phyloP scores from a whole-genome alignment of 1,140 invertebrate genomes.

The Eupeodes corollae region DNA sequence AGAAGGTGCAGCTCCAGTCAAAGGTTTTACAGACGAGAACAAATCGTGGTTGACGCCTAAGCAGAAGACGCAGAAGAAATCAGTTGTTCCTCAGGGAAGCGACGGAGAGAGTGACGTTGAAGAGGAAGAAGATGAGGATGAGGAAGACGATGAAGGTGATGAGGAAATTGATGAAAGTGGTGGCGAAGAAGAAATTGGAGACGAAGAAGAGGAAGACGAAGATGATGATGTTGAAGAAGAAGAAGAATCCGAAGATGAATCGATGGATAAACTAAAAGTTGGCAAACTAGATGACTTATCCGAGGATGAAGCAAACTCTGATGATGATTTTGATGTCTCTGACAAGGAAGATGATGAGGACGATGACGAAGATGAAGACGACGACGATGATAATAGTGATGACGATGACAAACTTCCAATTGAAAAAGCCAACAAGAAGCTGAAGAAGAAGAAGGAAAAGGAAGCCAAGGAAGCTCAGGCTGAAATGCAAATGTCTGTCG shows the following conservation, averaged over 20 bases:
- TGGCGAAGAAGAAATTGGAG: constrained; percentile 11
- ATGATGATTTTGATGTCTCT: constrained; percentile 23
- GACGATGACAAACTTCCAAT: constrained; percentile 65
- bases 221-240: constrained; percentile 20
- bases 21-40: constrained; percentile 58
- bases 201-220: constrained; percentile 17
- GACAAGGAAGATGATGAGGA: constrained; percentile 32
- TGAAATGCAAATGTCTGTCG: constrained; percentile 65
- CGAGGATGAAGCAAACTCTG: constrained; percentile 16
- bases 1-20: constrained; percentile 17
- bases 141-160: constrained; percentile 13
- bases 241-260: constrained; percentile 20
- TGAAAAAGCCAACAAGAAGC: constrained; percentile 71
- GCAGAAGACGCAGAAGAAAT: constrained; percentile 39
- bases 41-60: constrained; percentile 55
- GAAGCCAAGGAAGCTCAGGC: constrained; percentile 66
- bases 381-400: constrained; percentile 37
- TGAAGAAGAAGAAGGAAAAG: constrained; percentile 60
- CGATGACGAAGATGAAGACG: constrained; percentile 22
- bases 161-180: constrained; percentile 12
- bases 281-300: constrained; percentile 28
- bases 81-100: constrained; percentile 4
- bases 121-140: constrained; percentile 9
- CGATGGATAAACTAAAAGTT: constrained; percentile 12
- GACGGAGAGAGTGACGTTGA: constrained; percentile 7